Evolutionary conservation across 2,888 invertebrate species (phyloP).

Genomic region (Lypha dubia): DNA sequence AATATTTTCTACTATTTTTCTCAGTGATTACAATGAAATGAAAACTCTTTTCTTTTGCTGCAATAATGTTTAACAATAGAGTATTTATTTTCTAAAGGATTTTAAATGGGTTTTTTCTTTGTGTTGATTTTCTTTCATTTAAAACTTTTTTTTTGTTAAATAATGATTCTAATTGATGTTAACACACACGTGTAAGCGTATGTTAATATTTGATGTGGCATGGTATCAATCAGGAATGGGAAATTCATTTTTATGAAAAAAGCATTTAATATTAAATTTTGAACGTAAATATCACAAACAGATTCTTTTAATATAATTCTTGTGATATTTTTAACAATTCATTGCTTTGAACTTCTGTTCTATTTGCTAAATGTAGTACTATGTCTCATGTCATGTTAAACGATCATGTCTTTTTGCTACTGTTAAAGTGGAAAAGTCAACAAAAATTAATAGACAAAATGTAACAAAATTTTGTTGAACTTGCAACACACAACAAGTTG

Average conservation of each 20-base stretch:
- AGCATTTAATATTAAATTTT: no score
- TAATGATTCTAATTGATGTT: conserved; percentile 65
- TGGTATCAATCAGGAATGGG: no score
- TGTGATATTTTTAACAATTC: background rate
- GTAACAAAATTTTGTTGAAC: conserved; percentile 41
- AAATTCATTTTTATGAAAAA: no score
- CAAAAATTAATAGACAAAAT: conserved; percentile 60
- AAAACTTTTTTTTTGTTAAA: conserved; percentile 46
- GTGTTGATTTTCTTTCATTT: background rate
- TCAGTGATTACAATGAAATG: conserved; percentile 26
- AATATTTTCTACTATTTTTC: no score
- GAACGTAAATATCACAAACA: no score
- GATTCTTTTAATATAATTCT: no score
- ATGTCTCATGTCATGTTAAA: conserved; percentile 69
- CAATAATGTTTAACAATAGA: conserved; percentile 55
- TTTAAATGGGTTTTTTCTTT: no score
- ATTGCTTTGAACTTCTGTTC: conserved; percentile 20
- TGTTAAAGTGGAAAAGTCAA: conserved; percentile 60
- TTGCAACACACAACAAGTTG: conserved; percentile 27
- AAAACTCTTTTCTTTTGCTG: conserved; percentile 48
- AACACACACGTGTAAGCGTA: no score
- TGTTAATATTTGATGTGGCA: no score
- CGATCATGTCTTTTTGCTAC: conserved; percentile 69
- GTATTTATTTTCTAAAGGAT: conserved; percentile 26
- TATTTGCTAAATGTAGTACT: conserved; percentile 34